phyloP scores from a whole-genome alignment of 2,113 vertebrate species.

The Psammodynastes pulverulentus region DNA sequence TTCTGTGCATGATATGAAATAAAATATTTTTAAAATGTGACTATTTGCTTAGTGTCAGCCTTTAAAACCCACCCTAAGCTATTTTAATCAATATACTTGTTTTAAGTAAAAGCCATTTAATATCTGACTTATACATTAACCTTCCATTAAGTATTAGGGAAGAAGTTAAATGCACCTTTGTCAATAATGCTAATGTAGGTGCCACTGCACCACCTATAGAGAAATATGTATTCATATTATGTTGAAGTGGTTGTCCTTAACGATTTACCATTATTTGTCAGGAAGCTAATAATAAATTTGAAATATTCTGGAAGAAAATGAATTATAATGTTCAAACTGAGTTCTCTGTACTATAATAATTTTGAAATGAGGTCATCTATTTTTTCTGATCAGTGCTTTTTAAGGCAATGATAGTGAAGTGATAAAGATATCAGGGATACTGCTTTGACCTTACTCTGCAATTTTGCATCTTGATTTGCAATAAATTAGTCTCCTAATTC shows the following conservation, averaged over 20 bases:
- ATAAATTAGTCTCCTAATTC: conserved; percentile 89
- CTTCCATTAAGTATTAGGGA: conserved; percentile 97
- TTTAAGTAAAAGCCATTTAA: conserved; percentile 94
- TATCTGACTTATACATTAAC: conserved; percentile 94
- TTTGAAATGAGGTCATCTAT: conserved; percentile 84
- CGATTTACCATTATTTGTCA: conserved; percentile 81
- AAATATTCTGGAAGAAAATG: conserved; percentile 82
- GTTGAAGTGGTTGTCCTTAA: conserved; percentile 85
- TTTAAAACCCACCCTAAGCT: conserved; percentile 80
- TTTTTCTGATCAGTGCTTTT: conserved; percentile 86
- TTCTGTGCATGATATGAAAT: conserved; percentile 74
- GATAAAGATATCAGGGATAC: conserved; percentile 84
- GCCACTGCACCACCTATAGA: conserved; percentile 80
- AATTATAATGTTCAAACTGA: conserved; percentile 87
- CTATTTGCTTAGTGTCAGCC: conserved; percentile 80
- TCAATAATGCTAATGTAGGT: conserved; percentile 93
- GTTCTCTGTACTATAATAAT: conserved; percentile 85
- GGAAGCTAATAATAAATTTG: conserved; percentile 82
- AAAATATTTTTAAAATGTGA: conserved; percentile 75
- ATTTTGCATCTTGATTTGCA: conserved; percentile 79
- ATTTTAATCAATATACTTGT: conserved; percentile 93
- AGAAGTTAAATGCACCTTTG: conserved; percentile 88
- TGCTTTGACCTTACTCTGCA: conserved; percentile 80
- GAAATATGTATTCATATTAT: conserved; percentile 92
- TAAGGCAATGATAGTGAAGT: conserved; percentile 91